These are phyloP conservation scores for Smittia sp. DNA, from an alignment of 2,888 invertebrate genomes.

Conservation along the genomic window DNA sequence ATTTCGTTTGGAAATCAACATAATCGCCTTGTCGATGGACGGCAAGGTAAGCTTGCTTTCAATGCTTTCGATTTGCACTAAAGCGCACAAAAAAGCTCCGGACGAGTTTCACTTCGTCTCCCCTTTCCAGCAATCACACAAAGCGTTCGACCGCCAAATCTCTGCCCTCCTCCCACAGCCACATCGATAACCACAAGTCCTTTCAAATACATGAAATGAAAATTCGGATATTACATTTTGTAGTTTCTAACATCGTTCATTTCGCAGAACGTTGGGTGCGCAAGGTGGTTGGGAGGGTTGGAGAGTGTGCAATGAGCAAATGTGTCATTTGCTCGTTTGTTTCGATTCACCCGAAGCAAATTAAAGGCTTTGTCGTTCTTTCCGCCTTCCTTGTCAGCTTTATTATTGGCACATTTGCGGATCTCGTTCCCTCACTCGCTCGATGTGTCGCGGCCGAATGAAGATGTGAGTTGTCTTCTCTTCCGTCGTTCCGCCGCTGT, in stretches of 20 bases:
- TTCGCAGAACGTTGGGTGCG: too few relatives aligned
- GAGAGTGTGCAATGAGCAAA: not conserved
- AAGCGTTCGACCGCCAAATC: not conserved
- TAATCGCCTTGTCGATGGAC: not conserved
- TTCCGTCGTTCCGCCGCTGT: not conserved
- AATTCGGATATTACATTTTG: not conserved
- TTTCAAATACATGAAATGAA: not conserved
- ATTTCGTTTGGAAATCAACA: not conserved
- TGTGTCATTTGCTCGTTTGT: constrained; percentile 5
- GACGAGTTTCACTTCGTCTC: not conserved
- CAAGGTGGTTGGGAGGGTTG: not conserved
- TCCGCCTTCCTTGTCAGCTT: not conserved
- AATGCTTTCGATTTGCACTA: not conserved
- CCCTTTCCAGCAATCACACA: not conserved
- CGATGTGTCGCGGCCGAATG: too few relatives aligned
- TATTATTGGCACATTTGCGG: constrained; percentile 5
- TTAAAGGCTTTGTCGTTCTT: not conserved
- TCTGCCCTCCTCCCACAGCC: too few relatives aligned
- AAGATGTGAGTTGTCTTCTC: too few relatives aligned
- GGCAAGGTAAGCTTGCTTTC: too few relatives aligned
- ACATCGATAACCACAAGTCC: too few relatives aligned
- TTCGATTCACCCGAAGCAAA: not conserved
- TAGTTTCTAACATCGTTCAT: too few relatives aligned
- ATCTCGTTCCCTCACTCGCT: not conserved
- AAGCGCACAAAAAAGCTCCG: not conserved